Evolutionary conservation across 2,797 vertebrate genomes (phyloP), one percentile per base, ranked within the genome.

Genomic region (Typhlichthys subterraneus): DNA sequence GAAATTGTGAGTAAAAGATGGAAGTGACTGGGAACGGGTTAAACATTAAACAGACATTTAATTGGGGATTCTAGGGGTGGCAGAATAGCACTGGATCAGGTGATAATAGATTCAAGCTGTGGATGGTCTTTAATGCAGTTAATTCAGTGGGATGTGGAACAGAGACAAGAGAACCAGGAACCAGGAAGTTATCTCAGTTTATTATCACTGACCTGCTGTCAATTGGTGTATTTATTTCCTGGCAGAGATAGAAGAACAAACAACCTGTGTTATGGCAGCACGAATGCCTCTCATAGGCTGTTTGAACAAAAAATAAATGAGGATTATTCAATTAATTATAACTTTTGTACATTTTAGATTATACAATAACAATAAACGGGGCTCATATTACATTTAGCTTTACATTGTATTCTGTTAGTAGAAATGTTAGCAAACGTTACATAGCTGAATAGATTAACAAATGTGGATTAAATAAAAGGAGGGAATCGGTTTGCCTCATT

Each of bases 151-250:
- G 89, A 87, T 87, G 66, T 62, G 74, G 83, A 83, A 86, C 72
- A 75, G 77, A 90, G 89, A 87, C 88, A 89, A 93, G 94, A 92
- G 92, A 93, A 88, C 90, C 89, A 46, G 11, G 82, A 83, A 93
- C 90, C 89, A 46, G 11, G 82, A 83, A 93, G 83, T 88, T 85
- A 81, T 81, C 85, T 73, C 91, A 65, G 61, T 61, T 58, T 55
- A 63, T 12, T 50, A 63, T 42, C 53, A 61, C 70, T 61, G 52
- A 50, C 61, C 71, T 68, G 61, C 57, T 51, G 67, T 67, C 33
- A 46, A 45, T 10, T 61, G 14, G 14, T 14, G 13, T 17, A 57
- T 51, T 19, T 23, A 19, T 6, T 33, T 50, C 29, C 29, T 61
- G 50, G 29, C 56, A 42, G 8, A 29, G 31, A 67, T 11, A 59